A percentile compares a stretch with the other conserved stretches of the same genome.
phyloP scores from a whole-genome alignment of 1,140 invertebrate species.

The Panonychus citri region DNA sequence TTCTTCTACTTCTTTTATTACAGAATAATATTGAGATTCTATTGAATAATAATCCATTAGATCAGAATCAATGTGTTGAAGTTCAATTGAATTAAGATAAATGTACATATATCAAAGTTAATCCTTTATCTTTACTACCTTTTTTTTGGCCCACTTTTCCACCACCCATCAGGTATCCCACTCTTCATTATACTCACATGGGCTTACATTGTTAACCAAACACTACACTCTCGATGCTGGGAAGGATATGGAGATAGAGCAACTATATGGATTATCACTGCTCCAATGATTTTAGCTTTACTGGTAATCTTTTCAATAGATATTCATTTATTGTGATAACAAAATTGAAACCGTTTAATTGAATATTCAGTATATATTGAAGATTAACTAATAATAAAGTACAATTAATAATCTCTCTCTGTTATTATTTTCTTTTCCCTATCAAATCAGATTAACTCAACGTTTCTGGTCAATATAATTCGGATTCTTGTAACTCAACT shows the following conservation, averaged over 20 bases:
- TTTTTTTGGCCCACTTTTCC: too few relatives aligned
- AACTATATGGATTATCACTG: constrained; percentile 26
- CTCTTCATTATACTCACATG: constrained; percentile 23
- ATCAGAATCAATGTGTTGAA: too few relatives aligned
- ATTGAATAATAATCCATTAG: too few relatives aligned
- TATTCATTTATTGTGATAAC: neutral
- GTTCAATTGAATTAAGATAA: too few relatives aligned
- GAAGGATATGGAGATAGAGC: constrained; percentile 20
- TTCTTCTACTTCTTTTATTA: neutral
- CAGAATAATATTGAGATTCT: too few relatives aligned
- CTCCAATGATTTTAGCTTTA: constrained; percentile 26
- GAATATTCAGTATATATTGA: too few relatives aligned
- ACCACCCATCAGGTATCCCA: constrained; percentile 24
- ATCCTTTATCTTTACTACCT: neutral
- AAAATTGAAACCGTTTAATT: too few relatives aligned
- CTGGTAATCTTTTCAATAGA: constrained; percentile 13
- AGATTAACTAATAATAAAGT: too few relatives aligned
- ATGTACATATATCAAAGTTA: too few relatives aligned
- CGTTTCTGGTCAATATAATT: constrained; percentile 30
- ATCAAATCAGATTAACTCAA: constrained; percentile 27
- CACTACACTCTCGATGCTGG: constrained; percentile 24
- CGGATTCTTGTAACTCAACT: constrained; percentile 26
- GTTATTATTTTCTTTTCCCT: neutral
- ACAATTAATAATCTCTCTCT: too few relatives aligned
- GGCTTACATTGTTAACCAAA: constrained; percentile 21